Conservation (phyloP, 1,140 invertebrate species). For the Thrips palmi region DNA sequence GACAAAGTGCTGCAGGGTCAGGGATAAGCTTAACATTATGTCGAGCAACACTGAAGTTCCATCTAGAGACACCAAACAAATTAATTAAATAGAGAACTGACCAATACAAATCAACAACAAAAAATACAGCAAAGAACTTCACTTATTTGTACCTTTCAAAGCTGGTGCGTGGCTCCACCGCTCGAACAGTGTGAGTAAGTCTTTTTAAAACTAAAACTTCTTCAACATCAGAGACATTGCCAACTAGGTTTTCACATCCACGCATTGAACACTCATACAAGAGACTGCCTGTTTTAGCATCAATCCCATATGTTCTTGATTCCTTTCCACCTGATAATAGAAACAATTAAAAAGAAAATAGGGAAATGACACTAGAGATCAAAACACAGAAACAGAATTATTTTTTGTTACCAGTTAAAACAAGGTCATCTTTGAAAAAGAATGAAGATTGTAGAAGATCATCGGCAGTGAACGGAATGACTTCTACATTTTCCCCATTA, state of each 20-base stretch:
- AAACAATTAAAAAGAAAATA: slow-evolving; percentile 4
- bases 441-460: slow-evolving; percentile 66
- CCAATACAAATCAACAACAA: not conserved
- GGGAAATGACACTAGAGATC: not conserved
- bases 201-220: slow-evolving; percentile 56
- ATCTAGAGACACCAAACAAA: slow-evolving; percentile 32
- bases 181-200: slow-evolving; percentile 68
- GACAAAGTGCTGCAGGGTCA: slow-evolving; percentile 29
- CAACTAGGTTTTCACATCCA: slow-evolving; percentile 45
- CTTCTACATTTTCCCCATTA: slow-evolving; percentile 72
- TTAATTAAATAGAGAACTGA: not conserved
- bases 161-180: slow-evolving; percentile 64
- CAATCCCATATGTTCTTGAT: slow-evolving; percentile 40
- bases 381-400: not conserved
- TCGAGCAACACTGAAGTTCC: slow-evolving; percentile 89
- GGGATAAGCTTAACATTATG: slow-evolving; percentile 52
- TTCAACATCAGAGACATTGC: slow-evolving; percentile 24
- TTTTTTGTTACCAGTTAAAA: slow-evolving; percentile 51
- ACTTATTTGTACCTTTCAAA: slow-evolving; percentile 43
- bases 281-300: slow-evolving; percentile 51
- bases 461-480: slow-evolving; percentile 68
- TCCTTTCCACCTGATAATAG: slow-evolving; percentile 30
- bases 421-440: slow-evolving; percentile 64
- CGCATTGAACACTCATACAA: slow-evolving; percentile 57
- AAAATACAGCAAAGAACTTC: not conserved